Evolutionary conservation across 2,113 vertebrate genomes (phyloP).

Genomic region (Ctenomys sociabilis): DNA sequence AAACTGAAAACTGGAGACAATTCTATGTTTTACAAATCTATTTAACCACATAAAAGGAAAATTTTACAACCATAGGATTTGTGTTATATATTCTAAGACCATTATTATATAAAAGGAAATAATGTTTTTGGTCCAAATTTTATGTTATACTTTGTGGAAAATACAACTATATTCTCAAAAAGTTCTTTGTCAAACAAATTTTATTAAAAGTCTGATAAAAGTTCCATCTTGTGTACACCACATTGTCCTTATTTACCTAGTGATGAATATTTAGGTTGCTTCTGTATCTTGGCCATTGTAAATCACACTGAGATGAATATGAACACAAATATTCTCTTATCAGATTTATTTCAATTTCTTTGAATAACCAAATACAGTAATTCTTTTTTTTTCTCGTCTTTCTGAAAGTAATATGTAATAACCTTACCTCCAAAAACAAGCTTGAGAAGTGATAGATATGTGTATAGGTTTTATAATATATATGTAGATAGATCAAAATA

Average conservation of each 20-base stretch:
- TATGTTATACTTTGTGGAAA: neutral
- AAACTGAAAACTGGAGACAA: neutral
- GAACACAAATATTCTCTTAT: neutral
- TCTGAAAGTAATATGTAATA: neutral
- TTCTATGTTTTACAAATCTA: neutral
- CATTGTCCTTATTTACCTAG: neutral
- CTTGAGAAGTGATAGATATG: neutral
- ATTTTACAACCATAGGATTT: too few relatives aligned
- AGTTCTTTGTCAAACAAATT: neutral
- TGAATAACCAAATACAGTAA: neutral
- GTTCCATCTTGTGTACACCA: neutral
- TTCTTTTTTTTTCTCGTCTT: neutral
- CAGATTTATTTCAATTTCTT: neutral
- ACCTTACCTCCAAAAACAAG: neutral
- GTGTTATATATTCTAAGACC: too few relatives aligned
- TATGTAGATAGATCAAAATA: too few relatives aligned
- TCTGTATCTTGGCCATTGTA: neutral
- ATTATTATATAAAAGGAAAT: too few relatives aligned
- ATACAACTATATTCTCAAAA: neutral
- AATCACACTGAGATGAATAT: neutral
- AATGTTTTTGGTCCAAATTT: neutral
- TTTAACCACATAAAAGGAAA: neutral
- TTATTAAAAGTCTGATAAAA: conserved; percentile 25
- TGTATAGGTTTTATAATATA: neutral
- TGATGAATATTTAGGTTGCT: neutral